Evolutionary conservation across 1,140 invertebrate species (phyloP), one percentile per base, ranked within the genome.

Genomic region (Pogonus chalceus): DNA sequence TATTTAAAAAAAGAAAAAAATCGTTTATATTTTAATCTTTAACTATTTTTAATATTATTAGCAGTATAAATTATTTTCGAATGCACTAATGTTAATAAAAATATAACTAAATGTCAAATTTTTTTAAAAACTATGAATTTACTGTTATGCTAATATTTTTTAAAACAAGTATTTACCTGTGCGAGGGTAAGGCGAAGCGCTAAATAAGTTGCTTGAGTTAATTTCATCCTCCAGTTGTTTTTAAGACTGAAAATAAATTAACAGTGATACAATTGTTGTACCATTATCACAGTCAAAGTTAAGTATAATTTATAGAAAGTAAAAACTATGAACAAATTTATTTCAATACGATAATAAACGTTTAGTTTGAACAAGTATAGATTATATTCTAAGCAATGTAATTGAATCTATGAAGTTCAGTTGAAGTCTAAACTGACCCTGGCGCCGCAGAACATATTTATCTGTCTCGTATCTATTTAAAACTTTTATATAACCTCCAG

Each of bases 111-210:
- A 23, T 35, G 20, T 43, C 21, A 51, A 56, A 54, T 49, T 23
- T 48, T 18, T 20, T n/a, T 37, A 26, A 39, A 16, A 14, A 20
- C 21, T 39, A 20, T 23, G 10, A 2, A 50, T 16, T 50, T 21
- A 51, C 23, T 35, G 22, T 14, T 20, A 12, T 20, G 16, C 14
- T 16, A 23, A 3, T 23, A 49, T 49, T 49, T 4, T 46, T 12
- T 14, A 46, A 12, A 46, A n/a, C 3, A 46, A 46, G 4, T 7
- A 46, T 46, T 31, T 31, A 63, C 61, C 58, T 63, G 61, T 35
- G 59, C 49, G 55, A 63, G 48, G 14, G 59, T 60, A 35, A 63
- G 35, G 49, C 59, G 59, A 35, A 61, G 52, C 22, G 61, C 58
- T 24, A 59, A 50, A 37, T 54, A 52, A 20, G 35, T 31, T 24